Percentiles rank a stretch among this genome's conserved stretches.
These are phyloP conservation scores for Proterorhinus semilunaris DNA, from an alignment of 2,113 vertebrate species.

Conservation along the genomic window DNA sequence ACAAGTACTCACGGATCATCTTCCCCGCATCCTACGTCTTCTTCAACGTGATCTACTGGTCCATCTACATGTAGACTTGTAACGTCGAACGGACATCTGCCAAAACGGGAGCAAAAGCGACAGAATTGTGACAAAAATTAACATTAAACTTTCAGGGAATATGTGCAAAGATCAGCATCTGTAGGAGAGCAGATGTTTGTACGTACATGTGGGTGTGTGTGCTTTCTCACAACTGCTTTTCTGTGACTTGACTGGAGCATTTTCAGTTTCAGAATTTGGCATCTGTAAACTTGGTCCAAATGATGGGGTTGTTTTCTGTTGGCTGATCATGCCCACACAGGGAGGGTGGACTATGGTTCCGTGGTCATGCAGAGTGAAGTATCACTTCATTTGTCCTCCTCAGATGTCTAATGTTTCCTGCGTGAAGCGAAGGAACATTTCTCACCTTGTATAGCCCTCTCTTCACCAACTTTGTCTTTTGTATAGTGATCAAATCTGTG, in stretches of 20 bases:
- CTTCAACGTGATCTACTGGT: slow-evolving; percentile 96
- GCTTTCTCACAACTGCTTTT: not conserved
- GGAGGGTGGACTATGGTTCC: not conserved
- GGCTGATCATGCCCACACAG: not conserved
- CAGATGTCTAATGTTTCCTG: not conserved
- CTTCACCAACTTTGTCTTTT: not conserved
- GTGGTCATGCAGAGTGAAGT: not conserved
- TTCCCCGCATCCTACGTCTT: slow-evolving; percentile 89
- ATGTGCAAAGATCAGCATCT: not conserved
- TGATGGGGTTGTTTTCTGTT: not conserved
- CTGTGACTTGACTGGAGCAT: not conserved
- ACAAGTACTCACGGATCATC: slow-evolving; percentile 90
- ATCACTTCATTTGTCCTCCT: not conserved
- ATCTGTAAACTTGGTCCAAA: not conserved
- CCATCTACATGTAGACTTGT: slow-evolving; percentile 82
- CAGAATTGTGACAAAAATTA: not conserved
- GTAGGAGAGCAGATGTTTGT: not conserved
- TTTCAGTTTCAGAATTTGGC: not conserved
- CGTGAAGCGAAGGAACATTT: not conserved
- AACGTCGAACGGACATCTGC: not conserved
- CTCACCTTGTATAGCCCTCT: not conserved
- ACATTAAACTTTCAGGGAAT: too few relatives aligned
- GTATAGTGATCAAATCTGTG: not conserved
- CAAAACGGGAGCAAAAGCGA: not conserved
- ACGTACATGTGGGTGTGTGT: not conserved